Evolutionary conservation across 2,113 vertebrate species (phyloP).

Genomic region (Ginglymostoma cirratum): DNA sequence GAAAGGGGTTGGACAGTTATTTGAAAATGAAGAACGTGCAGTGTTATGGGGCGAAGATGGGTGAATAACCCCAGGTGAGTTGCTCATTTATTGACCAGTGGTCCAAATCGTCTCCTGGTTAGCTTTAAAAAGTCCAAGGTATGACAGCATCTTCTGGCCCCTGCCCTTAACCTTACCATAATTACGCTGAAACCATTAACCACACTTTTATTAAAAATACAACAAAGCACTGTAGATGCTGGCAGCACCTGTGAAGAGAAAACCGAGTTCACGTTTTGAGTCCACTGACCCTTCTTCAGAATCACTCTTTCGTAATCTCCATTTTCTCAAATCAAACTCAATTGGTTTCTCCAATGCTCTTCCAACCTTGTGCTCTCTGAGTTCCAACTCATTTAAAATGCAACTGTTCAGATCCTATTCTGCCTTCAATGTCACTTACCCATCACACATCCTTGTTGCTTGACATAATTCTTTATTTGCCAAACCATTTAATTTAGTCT

Average conservation of each 20-base stretch:
- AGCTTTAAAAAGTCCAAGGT: not conserved
- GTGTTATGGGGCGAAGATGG: no score
- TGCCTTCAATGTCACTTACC: not conserved
- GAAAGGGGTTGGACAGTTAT: no score
- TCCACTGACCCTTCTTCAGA: not conserved
- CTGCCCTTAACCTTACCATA: not conserved
- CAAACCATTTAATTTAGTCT: not conserved
- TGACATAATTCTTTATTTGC: not conserved
- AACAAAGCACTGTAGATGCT: no score
- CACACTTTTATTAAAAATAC: not conserved
- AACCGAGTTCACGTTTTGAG: no score
- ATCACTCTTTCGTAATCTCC: no score
- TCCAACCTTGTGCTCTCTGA: not conserved
- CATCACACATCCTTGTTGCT: not conserved
- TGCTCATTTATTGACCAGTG: no score
- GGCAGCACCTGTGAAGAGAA: no score
- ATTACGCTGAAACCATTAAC: not conserved
- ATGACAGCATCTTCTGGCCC: not conserved
- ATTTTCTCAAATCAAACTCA: no score
- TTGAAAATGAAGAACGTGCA: no score
- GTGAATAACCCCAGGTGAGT: no score
- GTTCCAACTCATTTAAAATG: not conserved
- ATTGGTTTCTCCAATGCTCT: not conserved
- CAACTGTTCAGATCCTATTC: not conserved
- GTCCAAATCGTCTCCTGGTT: no score